Conservation (phyloP, 92 coral and sea anemone genomes). For the Paragorgia papillata region DNA sequence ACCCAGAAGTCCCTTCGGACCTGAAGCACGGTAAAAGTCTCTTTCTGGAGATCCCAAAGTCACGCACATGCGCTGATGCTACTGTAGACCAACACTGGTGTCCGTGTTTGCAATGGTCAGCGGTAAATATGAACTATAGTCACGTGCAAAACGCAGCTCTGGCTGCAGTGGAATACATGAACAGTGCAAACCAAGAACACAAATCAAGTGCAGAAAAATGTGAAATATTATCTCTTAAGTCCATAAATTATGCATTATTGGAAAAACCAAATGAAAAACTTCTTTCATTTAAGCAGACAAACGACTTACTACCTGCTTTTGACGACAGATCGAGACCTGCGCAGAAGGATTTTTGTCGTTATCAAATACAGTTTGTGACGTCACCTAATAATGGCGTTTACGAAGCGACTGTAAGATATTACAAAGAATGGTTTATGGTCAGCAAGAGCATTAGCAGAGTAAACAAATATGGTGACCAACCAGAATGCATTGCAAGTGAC, state of each 20-base stretch:
- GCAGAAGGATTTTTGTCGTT: conserved; percentile 42
- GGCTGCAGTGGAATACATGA: conserved; percentile 41
- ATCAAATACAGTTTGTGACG: conserved; percentile 68
- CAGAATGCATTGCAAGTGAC: conserved; percentile 50
- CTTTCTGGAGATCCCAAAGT: background rate
- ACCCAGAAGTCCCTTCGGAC: conserved; percentile 27
- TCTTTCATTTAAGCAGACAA: background rate
- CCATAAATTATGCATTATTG: conserved; percentile 28
- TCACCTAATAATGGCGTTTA: conserved; percentile 67
- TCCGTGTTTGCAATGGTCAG: conserved; percentile 49
- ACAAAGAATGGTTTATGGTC: conserved; percentile 14
- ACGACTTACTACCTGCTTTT: conserved; percentile 15
- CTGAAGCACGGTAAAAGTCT: conserved; percentile 31
- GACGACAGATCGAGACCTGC: conserved; percentile 22
- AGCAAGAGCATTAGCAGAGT: conserved; percentile 38
- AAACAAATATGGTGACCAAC: conserved; percentile 54
- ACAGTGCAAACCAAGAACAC: conserved; percentile 28
- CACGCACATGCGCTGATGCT: conserved; percentile 29
- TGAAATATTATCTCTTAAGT: conserved; percentile 9
- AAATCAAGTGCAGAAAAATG: conserved; percentile 5
- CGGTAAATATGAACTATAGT: conserved; percentile 19
- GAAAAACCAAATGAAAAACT: conserved; percentile 35
- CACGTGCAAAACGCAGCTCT: conserved; percentile 43
- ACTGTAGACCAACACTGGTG: conserved; percentile 30
- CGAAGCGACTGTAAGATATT: conserved; percentile 63